Evolutionary conservation across 2,113 vertebrate species (phyloP).

Genomic region (Plotosus lineatus): DNA sequence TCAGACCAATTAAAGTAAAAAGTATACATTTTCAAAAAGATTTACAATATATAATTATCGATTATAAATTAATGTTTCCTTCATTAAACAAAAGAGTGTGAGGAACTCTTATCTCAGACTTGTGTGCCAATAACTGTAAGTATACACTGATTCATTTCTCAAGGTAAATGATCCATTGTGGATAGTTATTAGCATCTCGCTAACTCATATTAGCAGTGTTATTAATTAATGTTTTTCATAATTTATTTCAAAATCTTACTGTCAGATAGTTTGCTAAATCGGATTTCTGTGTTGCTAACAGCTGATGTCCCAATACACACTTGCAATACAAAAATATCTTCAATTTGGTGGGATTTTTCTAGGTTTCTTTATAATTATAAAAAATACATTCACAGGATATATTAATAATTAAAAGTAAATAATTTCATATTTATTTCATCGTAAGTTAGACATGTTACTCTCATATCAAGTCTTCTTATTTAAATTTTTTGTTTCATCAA

Average conservation of each 20-base stretch:
- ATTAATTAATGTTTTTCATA: background rate
- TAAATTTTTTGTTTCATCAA: background rate
- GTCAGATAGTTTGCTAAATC: too few species aligned
- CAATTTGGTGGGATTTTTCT: too few species aligned
- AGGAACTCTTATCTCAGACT: background rate
- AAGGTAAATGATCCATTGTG: too few species aligned
- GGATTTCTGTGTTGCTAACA: too few species aligned
- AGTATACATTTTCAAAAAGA: background rate
- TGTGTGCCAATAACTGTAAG: background rate
- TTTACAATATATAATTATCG: background rate
- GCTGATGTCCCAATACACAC: too few species aligned
- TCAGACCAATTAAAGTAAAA: background rate
- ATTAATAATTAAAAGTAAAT: too few species aligned
- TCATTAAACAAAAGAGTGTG: background rate
- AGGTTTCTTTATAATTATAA: too few species aligned
- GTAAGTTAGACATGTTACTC: background rate
- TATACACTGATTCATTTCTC: too few species aligned
- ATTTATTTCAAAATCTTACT: too few species aligned
- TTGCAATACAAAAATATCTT: too few species aligned
- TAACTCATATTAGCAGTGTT: background rate
- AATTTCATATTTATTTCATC: slow-evolving; percentile 16
- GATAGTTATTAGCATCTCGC: background rate
- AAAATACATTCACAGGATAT: too few species aligned
- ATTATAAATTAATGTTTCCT: background rate
- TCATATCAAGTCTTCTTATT: slow-evolving; percentile 9